These are phyloP conservation scores for Coilia nasus DNA, from an alignment of 2,797 vertebrate species.

Conservation along the genomic window DNA sequence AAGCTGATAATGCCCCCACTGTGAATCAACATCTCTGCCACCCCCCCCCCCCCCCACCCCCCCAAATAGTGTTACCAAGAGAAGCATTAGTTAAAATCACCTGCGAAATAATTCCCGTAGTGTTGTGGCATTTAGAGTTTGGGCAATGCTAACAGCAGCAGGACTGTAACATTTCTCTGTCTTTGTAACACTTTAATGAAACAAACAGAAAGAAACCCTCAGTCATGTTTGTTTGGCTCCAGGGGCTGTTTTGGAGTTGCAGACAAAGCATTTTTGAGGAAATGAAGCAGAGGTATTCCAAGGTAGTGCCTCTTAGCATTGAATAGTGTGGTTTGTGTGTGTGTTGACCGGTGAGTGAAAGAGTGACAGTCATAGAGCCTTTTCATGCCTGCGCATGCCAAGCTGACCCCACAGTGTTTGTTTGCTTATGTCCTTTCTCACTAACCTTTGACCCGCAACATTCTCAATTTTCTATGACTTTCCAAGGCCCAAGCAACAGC, in stretches of 20 bases:
- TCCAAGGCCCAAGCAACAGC: not conserved
- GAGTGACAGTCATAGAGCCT: not conserved
- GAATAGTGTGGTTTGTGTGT: slow-evolving; percentile 33
- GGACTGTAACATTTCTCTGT: slow-evolving; percentile 58
- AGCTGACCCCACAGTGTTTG: not conserved
- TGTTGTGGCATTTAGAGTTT: slow-evolving; percentile 7
- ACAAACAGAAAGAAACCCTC: not conserved
- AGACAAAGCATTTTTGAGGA: slow-evolving; percentile 98
- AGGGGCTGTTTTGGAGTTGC: slow-evolving; percentile 97
- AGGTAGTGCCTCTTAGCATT: slow-evolving; percentile 78
- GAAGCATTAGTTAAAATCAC: not conserved
- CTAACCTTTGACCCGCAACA: slow-evolving; percentile 17
- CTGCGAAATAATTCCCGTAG: slow-evolving; percentile 7
- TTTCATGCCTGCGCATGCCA: slow-evolving; percentile 1
- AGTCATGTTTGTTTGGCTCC: slow-evolving; percentile 60
- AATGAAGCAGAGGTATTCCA: slow-evolving; percentile 93
- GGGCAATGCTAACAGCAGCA: slow-evolving; percentile 1
- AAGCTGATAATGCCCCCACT: slow-evolving; percentile 75
- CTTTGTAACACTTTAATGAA: not conserved
- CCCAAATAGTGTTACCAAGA: not conserved
- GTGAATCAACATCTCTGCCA: slow-evolving; percentile 62
- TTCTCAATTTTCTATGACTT: not conserved
- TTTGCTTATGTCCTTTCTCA: not conserved
- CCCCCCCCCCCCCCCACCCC: not conserved
- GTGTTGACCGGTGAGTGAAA: not conserved